A percentile compares a stretch with the other conserved stretches of the same genome.
Evolutionary conservation across 23 tunicate species (phyloP).

Genomic region (Halocynthia aurantium): DNA sequence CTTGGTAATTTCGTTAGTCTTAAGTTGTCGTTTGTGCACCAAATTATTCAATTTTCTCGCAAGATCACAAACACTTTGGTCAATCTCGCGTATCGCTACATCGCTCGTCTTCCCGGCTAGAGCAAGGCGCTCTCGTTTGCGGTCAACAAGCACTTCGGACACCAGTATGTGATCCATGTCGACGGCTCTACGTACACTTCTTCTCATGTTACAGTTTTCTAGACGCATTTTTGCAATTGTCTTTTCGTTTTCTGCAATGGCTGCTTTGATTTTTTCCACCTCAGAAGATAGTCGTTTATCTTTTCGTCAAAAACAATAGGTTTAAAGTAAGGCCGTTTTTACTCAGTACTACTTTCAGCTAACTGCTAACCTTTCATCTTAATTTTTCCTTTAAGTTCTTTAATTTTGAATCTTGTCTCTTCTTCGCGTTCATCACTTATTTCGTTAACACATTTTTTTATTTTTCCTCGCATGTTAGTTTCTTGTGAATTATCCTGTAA

Average conservation of each 20-base stretch:
- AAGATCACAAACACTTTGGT: conserved; percentile 32
- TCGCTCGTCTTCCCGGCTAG: conserved; percentile 13
- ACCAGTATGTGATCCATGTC: conserved; percentile 20
- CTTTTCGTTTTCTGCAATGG: conserved; percentile 22
- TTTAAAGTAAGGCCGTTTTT: neutral
- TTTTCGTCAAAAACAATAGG: neutral
- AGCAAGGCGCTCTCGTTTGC: conserved; percentile 43
- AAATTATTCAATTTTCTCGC: conserved; percentile 21
- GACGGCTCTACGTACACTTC: conserved; percentile 15
- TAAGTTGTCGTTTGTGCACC: conserved; percentile 12
- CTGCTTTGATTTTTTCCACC: neutral
- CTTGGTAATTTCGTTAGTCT: neutral
- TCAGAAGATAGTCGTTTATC: conserved; percentile 17
- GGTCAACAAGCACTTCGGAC: conserved; percentile 11
- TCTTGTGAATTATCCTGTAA: too few species aligned
- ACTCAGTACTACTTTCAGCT: neutral
- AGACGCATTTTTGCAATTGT: conserved; percentile 19
- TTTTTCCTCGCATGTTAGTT: too few species aligned
- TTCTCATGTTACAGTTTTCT: conserved; percentile 21
- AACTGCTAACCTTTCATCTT: conserved; percentile 25
- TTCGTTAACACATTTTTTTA: neutral
- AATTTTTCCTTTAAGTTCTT: conserved; percentile 38
- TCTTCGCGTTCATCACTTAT: neutral
- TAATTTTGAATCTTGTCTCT: conserved; percentile 17
- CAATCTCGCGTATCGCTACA: conserved; percentile 27